Percentiles rank a stretch among this genome's conserved stretches.
Evolutionary conservation across 2,797 vertebrate genomes (phyloP).

Genomic region (Decapterus maruadsi): DNA sequence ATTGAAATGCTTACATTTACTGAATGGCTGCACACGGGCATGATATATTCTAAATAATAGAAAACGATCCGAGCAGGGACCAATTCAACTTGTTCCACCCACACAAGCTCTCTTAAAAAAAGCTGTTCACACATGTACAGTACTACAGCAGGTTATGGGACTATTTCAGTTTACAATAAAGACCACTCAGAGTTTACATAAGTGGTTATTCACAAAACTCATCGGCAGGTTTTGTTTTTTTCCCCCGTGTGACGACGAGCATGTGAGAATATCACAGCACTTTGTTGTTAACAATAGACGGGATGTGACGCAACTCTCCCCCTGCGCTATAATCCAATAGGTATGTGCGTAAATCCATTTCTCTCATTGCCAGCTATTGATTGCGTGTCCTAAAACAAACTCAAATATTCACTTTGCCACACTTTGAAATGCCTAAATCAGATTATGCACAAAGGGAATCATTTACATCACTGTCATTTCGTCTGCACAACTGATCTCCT

Average conservation of each 20-base stretch:
- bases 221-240: slow-evolving; percentile 26
- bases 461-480: slow-evolving; percentile 57
- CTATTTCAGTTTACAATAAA: slow-evolving; percentile 56
- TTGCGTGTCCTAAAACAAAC: slow-evolving; percentile 60
- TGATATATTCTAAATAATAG: slow-evolving; percentile 23
- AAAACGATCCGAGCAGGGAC: slow-evolving; percentile 23
- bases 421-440: slow-evolving; percentile 62
- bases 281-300: slow-evolving; percentile 63
- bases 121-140: slow-evolving; percentile 42
- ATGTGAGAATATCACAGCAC: slow-evolving; percentile 37
- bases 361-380: slow-evolving; percentile 63
- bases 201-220: slow-evolving; percentile 63
- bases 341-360: slow-evolving; percentile 65
- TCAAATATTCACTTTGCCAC: slow-evolving; percentile 70
- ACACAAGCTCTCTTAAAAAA: slow-evolving; percentile 51
- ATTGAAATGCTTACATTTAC: slow-evolving; percentile 30
- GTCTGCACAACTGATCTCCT: slow-evolving; percentile 67
- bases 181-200: slow-evolving; percentile 55
- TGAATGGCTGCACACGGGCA: slow-evolving; percentile 30
- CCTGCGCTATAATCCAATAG: slow-evolving; percentile 69
- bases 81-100: slow-evolving; percentile 47
- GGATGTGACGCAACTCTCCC: slow-evolving; percentile 61
- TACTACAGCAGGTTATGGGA: slow-evolving; percentile 45
- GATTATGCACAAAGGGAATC: slow-evolving; percentile 76
- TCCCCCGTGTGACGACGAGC: slow-evolving; percentile 11